Evolutionary conservation across 2,888 invertebrate species (phyloP), one percentile per base, ranked within the genome.

Genomic region (Caenorhabditis becei): DNA sequence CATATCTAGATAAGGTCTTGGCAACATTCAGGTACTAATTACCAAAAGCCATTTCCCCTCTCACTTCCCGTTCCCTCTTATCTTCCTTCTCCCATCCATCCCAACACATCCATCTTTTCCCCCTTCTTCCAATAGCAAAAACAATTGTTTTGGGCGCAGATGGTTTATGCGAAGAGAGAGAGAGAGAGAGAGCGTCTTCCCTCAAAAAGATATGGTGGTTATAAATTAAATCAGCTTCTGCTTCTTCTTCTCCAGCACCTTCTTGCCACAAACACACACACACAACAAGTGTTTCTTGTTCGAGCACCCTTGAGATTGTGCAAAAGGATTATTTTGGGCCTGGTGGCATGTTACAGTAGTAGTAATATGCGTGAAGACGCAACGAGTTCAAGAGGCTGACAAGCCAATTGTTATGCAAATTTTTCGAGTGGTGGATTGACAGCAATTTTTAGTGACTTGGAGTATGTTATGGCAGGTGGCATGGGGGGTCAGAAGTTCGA

Each of bases 131-230:
- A 74, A 74, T 74, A 65, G 74, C 66, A 74, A 74, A 74, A 74
- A 74, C 74, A 74, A 74, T 74, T 74, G 74, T 74, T 74, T 74
- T 74, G 65, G 74, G 66, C 74, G 74, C 74, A 74, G 74, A 74
- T 74, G 74, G 74, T 74, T 74, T 74, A 74, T 74, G 71, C 51
- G 69, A 53, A 23, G 32, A 23, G 24, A 26, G 24, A 23, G 26
- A 2, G 16, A 44, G 35, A 61, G 20, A 56, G 26, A 70, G 69
- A 72, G 4, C 49, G n/a, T 16, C 58, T 20, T 18, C 16, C 35
- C 44, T 28, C 32, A 56, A 74, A 66, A 74, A 66, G 74, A 74
- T 54, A 71, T 71, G 74, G 74, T 74, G 74, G 74, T 74, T 74
- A 74, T 74, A 74, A 74, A 74, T 74, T 74, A 74, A 74, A 74